phyloP scores from a whole-genome alignment of 2,113 vertebrate species.

The Gracilinanus agilis region DNA sequence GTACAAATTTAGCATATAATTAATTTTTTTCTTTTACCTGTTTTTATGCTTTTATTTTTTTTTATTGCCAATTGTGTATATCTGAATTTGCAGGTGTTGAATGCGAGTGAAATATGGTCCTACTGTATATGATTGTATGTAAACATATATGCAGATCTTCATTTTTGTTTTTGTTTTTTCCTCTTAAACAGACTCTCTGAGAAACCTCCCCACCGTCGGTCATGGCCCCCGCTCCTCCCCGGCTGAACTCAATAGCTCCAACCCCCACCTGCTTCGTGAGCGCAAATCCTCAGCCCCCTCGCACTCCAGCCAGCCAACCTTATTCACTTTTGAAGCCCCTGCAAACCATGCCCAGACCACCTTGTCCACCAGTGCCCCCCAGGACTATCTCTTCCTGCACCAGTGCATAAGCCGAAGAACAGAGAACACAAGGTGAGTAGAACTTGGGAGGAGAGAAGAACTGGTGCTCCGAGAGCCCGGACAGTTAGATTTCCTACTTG shows the following conservation, averaged over 20 bases:
- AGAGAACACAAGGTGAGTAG: conserved; percentile 92
- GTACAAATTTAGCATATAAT: no score
- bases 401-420: conserved; percentile 98
- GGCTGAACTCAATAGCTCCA: conserved; percentile 87
- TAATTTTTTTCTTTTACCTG: no score
- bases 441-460: background rate
- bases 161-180: background rate
- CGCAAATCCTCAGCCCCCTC: conserved; percentile 91
- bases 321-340: conserved; percentile 95
- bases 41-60: no score
- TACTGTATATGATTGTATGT: background rate
- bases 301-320: conserved; percentile 96
- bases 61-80: no score
- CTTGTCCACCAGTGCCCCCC: conserved; percentile 95
- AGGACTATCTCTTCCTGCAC: conserved; percentile 98
- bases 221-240: conserved; percentile 92
- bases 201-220: conserved; percentile 83
- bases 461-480: background rate
- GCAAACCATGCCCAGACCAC: conserved; percentile 86
- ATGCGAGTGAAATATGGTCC: no score
- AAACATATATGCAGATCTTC: background rate
- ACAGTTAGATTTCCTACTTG: background rate
- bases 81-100: no score
- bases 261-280: conserved; percentile 90
- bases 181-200: conserved; percentile 87